These are phyloP conservation scores for Phaenicophaeus curvirostris DNA, from an alignment of 2,797 vertebrate species.

Conservation along the genomic window DNA sequence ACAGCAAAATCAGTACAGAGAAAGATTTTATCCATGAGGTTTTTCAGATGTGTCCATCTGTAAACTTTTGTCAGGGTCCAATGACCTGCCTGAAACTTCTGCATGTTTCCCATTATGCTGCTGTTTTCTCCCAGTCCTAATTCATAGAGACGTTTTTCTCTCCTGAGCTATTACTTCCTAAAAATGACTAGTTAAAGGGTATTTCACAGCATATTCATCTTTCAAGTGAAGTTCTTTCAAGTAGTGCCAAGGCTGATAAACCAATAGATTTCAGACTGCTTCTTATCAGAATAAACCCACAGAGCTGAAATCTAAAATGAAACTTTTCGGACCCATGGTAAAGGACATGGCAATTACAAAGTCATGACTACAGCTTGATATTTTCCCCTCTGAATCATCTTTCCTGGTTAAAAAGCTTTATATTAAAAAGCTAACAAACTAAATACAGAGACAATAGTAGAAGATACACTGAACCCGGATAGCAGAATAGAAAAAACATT, in stretches of 20 bases:
- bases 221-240: slow-evolving; percentile 37
- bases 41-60: not conserved
- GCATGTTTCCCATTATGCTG: not conserved
- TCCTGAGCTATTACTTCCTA: slow-evolving; percentile 9
- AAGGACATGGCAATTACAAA: not conserved
- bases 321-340: not conserved
- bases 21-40: not conserved
- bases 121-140: not conserved
- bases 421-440: slow-evolving; percentile 14
- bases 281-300: not conserved
- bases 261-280: slow-evolving; percentile 25
- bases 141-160: slow-evolving; percentile 31
- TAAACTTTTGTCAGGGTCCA: not conserved
- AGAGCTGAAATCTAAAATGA: slow-evolving; percentile 35
- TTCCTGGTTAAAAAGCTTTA: not conserved
- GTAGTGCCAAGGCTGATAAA: slow-evolving; percentile 48
- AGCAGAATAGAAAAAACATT: not conserved
- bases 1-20: not conserved
- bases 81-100: not conserved
- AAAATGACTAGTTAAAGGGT: slow-evolving; percentile 27
- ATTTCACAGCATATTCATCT: slow-evolving; percentile 51
- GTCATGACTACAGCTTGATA: not conserved
- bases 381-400: not conserved
- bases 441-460: not conserved
- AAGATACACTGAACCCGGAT: not conserved